Evolutionary conservation across 2,797 vertebrate species (phyloP), one percentile per base, ranked within the genome.

Genomic region (Clarias fuscus): DNA sequence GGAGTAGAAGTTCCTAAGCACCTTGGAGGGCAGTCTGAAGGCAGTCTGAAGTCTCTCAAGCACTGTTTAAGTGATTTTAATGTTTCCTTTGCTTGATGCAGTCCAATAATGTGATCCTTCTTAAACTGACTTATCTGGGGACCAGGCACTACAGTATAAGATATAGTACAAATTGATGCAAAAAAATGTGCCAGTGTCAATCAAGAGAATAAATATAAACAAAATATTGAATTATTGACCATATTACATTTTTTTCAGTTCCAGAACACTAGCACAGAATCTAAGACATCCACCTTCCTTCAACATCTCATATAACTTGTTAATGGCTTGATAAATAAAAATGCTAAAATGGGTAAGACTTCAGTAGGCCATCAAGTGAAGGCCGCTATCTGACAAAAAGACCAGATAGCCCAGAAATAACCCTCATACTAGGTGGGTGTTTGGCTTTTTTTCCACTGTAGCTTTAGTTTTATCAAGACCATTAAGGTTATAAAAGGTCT

Each of bases 401-500:
- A 27, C 30, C 53, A 56, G 13, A 56, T 56, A 56, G 53, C 53
- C 13, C 53, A 56, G 53, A 56, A 56, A 56, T 68, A 71, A 70
- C 17, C 48, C 48, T 84, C 65, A 56, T 75, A 65, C 8, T 73
- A 53, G 62, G 56, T 64, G 58, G 68, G 78, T 68, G 43, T 81
- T 82, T 79, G 68, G 24, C 58, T 80, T 85, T 61, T 83, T 24
- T n/a, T 33, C 30, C 71, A 59, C 53, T 70, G 80, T 82, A 80
- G 58, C 82, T 53, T 79, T 64, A 53, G 65, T 85, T 88, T 86
- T 65, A 89, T 85, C 85, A 88, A 82, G 84, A 84, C 76, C 61
- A 79, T 86, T 82, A 86, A 17, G 62, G 86, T 77, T 88, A 84
- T 89, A 86, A 88, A 89, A 89, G 88, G 87, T 88, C 82, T 89